Evolutionary conservation across 2,888 invertebrate genomes (phyloP).

Genomic region (Linnaemya tessellans): DNA sequence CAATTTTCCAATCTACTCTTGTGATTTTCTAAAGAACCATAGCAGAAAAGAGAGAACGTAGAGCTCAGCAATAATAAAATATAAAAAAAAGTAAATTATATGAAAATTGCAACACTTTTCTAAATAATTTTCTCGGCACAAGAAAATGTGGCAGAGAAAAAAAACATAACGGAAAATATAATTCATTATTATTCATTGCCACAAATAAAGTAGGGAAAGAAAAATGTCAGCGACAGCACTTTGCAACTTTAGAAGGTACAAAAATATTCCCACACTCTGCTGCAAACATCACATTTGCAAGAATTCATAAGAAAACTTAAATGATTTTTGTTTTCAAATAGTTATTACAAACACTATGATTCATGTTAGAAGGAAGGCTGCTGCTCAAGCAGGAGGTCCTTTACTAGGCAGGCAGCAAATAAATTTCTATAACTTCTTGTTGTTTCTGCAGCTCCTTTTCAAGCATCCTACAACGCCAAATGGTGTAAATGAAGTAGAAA

Average conservation of each 20-base stretch:
- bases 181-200: slow-evolving; percentile 73
- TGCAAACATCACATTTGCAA: neutral
- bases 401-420: slow-evolving; percentile 46
- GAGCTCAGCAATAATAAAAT: slow-evolving; percentile 27
- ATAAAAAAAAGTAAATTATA: slow-evolving; percentile 62
- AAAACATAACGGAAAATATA: slow-evolving; percentile 55
- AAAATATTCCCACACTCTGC: neutral
- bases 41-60: slow-evolving; percentile 8
- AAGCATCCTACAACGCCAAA: slow-evolving; percentile 47
- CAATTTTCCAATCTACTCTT: slow-evolving; percentile 68
- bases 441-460: neutral
- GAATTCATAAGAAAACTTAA: slow-evolving; percentile 39
- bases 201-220: slow-evolving; percentile 65
- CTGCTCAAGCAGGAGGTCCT: neutral
- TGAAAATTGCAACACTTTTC: slow-evolving; percentile 71
- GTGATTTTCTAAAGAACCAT: slow-evolving; percentile 47
- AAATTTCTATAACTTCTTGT: slow-evolving; percentile 7
- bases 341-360: slow-evolving; percentile 25
- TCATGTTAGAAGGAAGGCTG: neutral
- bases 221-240: slow-evolving; percentile 72
- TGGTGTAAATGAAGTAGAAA: slow-evolving; percentile 71
- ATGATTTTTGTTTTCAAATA: slow-evolving; percentile 50
- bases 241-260: slow-evolving; percentile 71
- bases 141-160: slow-evolving; percentile 2
- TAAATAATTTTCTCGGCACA: slow-evolving; percentile 52